Evolutionary conservation across 1,140 invertebrate genomes (phyloP).

Genomic region (Colletes latitarsis): DNA sequence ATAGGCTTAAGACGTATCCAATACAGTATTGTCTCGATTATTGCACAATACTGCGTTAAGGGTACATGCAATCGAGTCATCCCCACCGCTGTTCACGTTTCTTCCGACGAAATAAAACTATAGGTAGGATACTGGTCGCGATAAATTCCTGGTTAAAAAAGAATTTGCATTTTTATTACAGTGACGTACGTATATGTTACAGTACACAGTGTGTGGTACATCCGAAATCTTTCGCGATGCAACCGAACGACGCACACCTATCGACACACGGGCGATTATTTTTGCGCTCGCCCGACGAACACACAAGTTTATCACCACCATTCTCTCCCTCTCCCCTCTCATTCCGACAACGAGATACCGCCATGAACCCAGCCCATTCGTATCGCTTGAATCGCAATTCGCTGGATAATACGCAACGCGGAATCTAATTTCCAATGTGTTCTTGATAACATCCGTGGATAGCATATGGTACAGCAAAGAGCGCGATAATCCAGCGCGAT

Average conservation of each 20-base stretch:
- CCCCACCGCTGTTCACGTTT: too few relatives aligned
- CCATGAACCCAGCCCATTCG: background rate
- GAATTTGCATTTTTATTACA: slow-evolving; percentile 73
- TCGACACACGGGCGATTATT: slow-evolving; percentile 15
- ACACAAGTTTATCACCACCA: background rate
- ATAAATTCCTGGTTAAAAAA: slow-evolving; percentile 60
- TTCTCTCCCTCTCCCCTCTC: background rate
- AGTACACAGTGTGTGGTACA: slow-evolving; percentile 63
- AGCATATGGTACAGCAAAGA: slow-evolving; percentile 31
- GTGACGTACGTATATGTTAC: slow-evolving; percentile 71
- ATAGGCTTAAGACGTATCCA: too few relatives aligned
- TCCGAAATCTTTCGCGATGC: slow-evolving; percentile 26
- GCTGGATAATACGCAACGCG: slow-evolving; percentile 21
- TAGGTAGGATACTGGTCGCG: background rate
- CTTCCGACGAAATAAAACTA: background rate
- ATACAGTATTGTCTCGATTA: too few relatives aligned
- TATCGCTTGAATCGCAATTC: slow-evolving; percentile 19
- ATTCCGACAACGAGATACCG: background rate
- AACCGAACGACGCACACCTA: slow-evolving; percentile 20
- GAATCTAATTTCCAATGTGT: slow-evolving; percentile 43
- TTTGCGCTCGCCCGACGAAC: background rate
- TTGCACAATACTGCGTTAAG: too few relatives aligned
- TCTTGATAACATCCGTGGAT: slow-evolving; percentile 35
- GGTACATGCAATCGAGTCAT: too few relatives aligned
- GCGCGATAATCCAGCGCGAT: background rate